Base-by-base conservation (phyloP, 23 tunicate species). In the Botrylloides violaceus region DNA sequence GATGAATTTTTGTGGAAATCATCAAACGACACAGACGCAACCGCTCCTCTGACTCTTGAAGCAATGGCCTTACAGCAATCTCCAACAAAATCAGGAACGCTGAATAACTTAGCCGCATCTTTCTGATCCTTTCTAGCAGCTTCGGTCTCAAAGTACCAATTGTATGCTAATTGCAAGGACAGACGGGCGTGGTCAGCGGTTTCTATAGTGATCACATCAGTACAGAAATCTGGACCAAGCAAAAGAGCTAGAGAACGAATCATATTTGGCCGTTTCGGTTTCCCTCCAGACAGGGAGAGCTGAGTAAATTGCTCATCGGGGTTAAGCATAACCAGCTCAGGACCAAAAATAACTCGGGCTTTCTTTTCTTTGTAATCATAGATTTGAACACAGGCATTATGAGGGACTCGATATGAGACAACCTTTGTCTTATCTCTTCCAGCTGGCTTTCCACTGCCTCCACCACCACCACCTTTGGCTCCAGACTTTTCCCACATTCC, bases 221-320 rank as follows among this genome's bases (percentile, higher is more conserved):
- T 92, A 77, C 98, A 92, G 76, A 92, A 92, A 57, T 92, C 98
- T 12, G 98, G 98, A 3, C 98, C 98, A 20, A 92, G 87, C 32
- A 92, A 71, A 36, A 92, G 83, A 19, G 92, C 92, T 0, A 92
- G 83, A 9, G 98, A 70, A 31, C 92, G 71, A 53, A 92, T 92
- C 48, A 84, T 92, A 34, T 81, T 81, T 22, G 98, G 98, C 2
- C 83, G 75, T 53, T 92, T 92, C 31, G 98, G 98, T 72, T 92
- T 92, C 23, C 83, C 92, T 32, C 98, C 98, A 55, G 98, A 92
- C 37, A 92, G 70, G 15, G 98, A 84, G 32, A 92, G 82, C 64
- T 84, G 92, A 19, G 98, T 92, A 72, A 92, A 92, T 32, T 92
- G 98, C 71, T 92, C 98, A 59, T 92, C 98, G 5, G 98, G 98